A percentile compares a stretch with the other conserved stretches of the same genome.
These are phyloP conservation scores for Lasioglossum malachurum DNA, from an alignment of 2,888 invertebrate genomes.

Conservation along the genomic window DNA sequence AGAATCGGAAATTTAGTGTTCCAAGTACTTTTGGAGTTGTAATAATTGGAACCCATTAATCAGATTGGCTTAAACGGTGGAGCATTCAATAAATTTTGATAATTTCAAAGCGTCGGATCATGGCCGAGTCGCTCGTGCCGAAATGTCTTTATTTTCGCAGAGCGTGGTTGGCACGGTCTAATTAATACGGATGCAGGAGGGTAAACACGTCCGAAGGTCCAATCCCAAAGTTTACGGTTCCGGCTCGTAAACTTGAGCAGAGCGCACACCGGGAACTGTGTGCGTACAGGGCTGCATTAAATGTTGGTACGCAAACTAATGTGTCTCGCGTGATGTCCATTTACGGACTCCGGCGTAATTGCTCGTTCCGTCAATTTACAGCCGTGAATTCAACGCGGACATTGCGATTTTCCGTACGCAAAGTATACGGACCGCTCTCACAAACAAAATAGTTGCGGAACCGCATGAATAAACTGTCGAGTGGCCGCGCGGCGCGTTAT, in stretches of 20 bases:
- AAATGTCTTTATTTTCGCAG: neutral
- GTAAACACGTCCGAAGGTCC: neutral
- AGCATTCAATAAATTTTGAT: neutral
- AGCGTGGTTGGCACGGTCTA: neutral
- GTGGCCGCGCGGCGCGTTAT: constrained; percentile 46
- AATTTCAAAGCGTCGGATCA: neutral
- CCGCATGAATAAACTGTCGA: constrained; percentile 57
- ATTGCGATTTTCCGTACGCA: constrained; percentile 45
- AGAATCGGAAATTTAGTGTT: neutral
- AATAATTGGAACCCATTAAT: neutral
- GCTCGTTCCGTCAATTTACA: constrained; percentile 62
- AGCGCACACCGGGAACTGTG: neutral
- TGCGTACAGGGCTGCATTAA: constrained; percentile 37
- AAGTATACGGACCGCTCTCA: constrained; percentile 36
- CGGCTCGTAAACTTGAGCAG: constrained; percentile 6
- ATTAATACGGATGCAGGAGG: neutral
- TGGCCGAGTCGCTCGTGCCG: neutral
- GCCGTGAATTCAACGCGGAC: constrained; percentile 46
- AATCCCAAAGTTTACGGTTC: constrained; percentile 20
- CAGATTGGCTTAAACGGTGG: neutral
- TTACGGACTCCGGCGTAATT: constrained; percentile 50
- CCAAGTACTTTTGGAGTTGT: neutral
- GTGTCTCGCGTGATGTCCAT: constrained; percentile 44
- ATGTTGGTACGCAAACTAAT: constrained; percentile 20
- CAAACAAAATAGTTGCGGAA: constrained; percentile 53